Percentiles rank a stretch among this genome's conserved stretches.
Conservation (phyloP, 2,888 invertebrate species). For the Hypselothyrea guttata region DNA sequence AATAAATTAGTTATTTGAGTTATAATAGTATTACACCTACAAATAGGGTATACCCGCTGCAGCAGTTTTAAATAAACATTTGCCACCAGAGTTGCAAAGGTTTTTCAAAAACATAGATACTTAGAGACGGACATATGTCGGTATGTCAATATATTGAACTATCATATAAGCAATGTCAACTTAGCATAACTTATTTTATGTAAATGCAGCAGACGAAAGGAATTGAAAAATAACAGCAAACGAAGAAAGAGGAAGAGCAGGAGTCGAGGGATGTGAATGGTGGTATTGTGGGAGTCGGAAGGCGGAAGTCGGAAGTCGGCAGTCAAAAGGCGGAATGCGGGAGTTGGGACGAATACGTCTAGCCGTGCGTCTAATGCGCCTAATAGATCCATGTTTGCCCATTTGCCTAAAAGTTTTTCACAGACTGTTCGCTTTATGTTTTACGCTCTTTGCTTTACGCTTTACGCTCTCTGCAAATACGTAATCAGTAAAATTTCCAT, state of each 20-base stretch:
- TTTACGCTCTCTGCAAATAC: constrained; percentile 52
- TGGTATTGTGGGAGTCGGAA: neutral
- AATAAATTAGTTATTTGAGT: no score
- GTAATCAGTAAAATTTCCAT: constrained; percentile 73
- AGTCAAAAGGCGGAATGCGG: no score
- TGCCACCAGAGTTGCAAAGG: no score
- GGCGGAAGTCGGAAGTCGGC: no score
- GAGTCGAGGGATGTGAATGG: neutral
- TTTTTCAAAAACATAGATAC: no score
- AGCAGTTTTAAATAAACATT: no score
- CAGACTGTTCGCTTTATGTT: constrained; percentile 19
- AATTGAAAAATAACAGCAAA: neutral
- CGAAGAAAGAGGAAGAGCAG: no score
- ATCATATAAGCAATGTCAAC: constrained; percentile 46
- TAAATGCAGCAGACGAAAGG: neutral
- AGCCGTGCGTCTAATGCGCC: constrained; percentile 64
- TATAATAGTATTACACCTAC: no score
- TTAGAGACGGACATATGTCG: neutral
- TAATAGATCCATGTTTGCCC: constrained; percentile 71
- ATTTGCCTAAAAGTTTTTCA: constrained; percentile 44
- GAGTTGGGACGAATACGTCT: no score
- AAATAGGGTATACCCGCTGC: no score
- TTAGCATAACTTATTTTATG: constrained; percentile 43
- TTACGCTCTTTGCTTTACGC: constrained; percentile 17
- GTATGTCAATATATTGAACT: constrained; percentile 28